Evolutionary conservation across 2,888 invertebrate species (phyloP).

Genomic region (Lepidonotus clava): DNA sequence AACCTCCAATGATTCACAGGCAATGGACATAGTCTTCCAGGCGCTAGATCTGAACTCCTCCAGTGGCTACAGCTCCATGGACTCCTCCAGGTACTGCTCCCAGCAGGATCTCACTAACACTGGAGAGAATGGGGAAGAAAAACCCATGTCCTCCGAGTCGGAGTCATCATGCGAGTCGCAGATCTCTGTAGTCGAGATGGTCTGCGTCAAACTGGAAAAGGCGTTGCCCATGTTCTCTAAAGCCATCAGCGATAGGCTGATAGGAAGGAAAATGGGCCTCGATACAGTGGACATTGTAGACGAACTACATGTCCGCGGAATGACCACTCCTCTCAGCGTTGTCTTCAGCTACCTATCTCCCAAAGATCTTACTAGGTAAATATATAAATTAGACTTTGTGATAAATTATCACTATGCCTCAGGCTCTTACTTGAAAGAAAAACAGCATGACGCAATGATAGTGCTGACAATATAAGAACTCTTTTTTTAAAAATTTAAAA

Average conservation of each 20-base stretch:
- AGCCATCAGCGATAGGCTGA: conserved; percentile 22
- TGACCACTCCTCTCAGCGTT: background rate
- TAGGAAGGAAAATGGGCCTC: conserved; percentile 53
- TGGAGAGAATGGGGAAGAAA: background rate
- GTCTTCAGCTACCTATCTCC: conserved; percentile 13
- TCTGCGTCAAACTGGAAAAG: conserved; percentile 5
- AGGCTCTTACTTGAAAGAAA: too few species aligned
- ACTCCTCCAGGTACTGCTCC: conserved; percentile 13
- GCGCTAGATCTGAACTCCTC: conserved; percentile 32
- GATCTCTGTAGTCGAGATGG: conserved; percentile 20
- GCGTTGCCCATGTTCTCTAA: conserved; percentile 15
- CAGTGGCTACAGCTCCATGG: conserved; percentile 28
- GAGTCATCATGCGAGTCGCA: conserved; percentile 32
- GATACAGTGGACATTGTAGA: conserved; percentile 9
- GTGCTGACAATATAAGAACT: too few species aligned
- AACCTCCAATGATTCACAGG: background rate
- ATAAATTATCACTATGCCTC: background rate
- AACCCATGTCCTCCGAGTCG: conserved; percentile 25
- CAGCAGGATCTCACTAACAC: background rate
- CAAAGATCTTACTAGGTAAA: conserved; percentile 11
- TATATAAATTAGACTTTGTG: background rate
- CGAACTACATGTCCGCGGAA: conserved; percentile 11
- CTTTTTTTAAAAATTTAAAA: too few species aligned
- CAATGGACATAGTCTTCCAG: conserved; percentile 43
- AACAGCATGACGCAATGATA: too few species aligned